phyloP scores from a whole-genome alignment of 2,797 vertebrate species.

The Enteromius unitaeniatus region DNA sequence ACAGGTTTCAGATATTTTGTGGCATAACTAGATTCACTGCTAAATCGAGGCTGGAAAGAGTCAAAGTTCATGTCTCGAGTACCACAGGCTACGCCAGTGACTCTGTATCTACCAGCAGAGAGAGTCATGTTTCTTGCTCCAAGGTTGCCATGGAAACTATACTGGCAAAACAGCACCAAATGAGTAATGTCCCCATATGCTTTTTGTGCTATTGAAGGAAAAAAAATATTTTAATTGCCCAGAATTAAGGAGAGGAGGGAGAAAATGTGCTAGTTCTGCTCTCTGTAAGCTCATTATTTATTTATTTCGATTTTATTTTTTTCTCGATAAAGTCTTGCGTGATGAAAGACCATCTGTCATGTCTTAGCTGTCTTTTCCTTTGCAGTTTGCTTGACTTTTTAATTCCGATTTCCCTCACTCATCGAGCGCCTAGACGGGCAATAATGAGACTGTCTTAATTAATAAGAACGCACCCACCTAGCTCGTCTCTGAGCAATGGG shows the following conservation, averaged over 20 bases:
- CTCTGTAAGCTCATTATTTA: constrained; percentile 58
- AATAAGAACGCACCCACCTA: constrained; percentile 67
- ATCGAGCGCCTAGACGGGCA: constrained; percentile 60
- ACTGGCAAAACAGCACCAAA: constrained; percentile 65
- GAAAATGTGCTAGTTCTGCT: constrained; percentile 57
- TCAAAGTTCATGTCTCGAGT: constrained; percentile 64
- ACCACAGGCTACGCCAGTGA: constrained; percentile 56
- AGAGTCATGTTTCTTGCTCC: constrained; percentile 56
- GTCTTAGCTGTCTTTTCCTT: constrained; percentile 62
- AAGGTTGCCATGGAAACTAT: constrained; percentile 70
- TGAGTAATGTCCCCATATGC: constrained; percentile 66
- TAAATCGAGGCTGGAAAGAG: constrained; percentile 56
- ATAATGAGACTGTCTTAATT: constrained; percentile 69
- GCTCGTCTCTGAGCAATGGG: constrained; percentile 55
- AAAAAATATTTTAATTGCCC: constrained; percentile 71
- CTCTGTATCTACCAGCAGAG: constrained; percentile 53
- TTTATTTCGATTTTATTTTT: constrained; percentile 35
- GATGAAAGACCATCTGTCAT: constrained; percentile 70
- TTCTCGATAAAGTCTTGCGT: constrained; percentile 55
- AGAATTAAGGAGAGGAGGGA: constrained; percentile 64
- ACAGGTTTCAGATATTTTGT: constrained; percentile 42
- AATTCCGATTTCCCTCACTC: constrained; percentile 59
- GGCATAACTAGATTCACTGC: constrained; percentile 29
- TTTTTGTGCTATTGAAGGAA: constrained; percentile 65
- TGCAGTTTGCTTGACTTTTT: constrained; percentile 61